Base-by-base conservation (phyloP, 2,888 invertebrate genomes). In the Xylophagus ater region DNA sequence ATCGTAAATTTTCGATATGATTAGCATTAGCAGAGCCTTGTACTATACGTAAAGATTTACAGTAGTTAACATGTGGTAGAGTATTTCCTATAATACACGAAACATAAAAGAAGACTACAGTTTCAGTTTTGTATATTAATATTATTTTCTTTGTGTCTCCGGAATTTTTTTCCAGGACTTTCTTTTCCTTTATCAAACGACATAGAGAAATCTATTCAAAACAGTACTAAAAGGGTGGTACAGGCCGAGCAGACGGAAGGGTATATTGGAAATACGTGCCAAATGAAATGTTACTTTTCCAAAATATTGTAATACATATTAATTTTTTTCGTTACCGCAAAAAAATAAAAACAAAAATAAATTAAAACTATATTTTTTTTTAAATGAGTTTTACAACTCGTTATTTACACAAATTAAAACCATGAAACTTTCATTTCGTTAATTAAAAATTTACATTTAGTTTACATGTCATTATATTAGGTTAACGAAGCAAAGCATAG, bases 1-100 rank as follows among this genome's bases (percentile, higher is more conserved):
- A 32, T 32, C 32, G 20, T 32, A 32, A 32, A 32, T 32, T 32
- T 32, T 32, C 19, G 20, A 32, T n/a, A 32, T 12, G 20, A 20
- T 32, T 19, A 32, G 19, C 20, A 13, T 26, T 26, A 6, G 26
- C 26, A 26, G 5, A 3, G 5, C 12, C 6, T 13, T 26, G n/a
- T 26, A 13, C 12, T n/a, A n/a, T 26, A 26, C 26, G 26, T 13
- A 26, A 26, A 26, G 26, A 26, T 26, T 26, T 26, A 26, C 26
- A 26, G 26, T 26, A 13, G 26, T 10, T n/a, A 13, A 6, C 13
- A 9, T 5, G 26, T 26, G 13, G 26, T 26, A 13, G 26, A n/a
- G n/a, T n/a, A n/a, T n/a, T 4, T 26, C 13, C 26, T 6, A 13
- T 26, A 13, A 6, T 23, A 8, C 9, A 6, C n/a, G 12, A 26